Evolutionary conservation across 2,888 invertebrate genomes (phyloP).

Genomic region (Spodoptera littoralis): DNA sequence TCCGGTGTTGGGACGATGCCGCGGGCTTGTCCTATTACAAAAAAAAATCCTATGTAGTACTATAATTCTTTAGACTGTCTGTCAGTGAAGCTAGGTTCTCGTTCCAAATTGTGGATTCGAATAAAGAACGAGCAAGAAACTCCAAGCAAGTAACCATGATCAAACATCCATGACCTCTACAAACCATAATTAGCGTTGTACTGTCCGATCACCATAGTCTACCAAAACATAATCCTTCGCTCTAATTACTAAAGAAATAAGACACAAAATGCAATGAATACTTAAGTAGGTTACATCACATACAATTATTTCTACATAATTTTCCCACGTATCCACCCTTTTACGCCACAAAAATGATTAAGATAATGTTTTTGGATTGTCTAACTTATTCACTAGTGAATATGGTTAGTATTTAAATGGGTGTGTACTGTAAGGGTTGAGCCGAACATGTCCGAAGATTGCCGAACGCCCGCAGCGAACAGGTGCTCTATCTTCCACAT

Average conservation of each 20-base stretch:
- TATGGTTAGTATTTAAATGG: slow-evolving; percentile 20
- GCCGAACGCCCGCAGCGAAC: slow-evolving; percentile 77
- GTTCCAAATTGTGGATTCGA: too few species aligned
- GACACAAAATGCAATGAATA: slow-evolving; percentile 17
- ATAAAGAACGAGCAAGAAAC: too few species aligned
- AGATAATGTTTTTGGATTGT: slow-evolving; percentile 9
- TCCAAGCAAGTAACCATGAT: too few species aligned
- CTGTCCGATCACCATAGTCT: neutral
- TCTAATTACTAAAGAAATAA: neutral
- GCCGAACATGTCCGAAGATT: slow-evolving; percentile 64
- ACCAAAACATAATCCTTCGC: neutral
- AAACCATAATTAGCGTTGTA: too few species aligned
- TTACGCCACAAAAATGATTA: slow-evolving; percentile 27
- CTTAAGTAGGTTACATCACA: slow-evolving; percentile 29
- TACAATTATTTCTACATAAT: slow-evolving; percentile 40
- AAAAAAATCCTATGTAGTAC: too few species aligned
- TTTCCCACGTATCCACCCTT: slow-evolving; percentile 57
- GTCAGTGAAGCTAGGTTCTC: too few species aligned
- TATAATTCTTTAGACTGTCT: too few species aligned
- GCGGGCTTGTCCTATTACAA: too few species aligned
- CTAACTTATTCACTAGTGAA: neutral
- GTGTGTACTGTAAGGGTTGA: slow-evolving; percentile 51
- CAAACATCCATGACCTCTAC: too few species aligned
- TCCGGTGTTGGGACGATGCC: too few species aligned
- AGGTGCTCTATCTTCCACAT: slow-evolving; percentile 79